Base-by-base conservation (phyloP, 2,888 invertebrate species). In the Lottia scabra region DNA sequence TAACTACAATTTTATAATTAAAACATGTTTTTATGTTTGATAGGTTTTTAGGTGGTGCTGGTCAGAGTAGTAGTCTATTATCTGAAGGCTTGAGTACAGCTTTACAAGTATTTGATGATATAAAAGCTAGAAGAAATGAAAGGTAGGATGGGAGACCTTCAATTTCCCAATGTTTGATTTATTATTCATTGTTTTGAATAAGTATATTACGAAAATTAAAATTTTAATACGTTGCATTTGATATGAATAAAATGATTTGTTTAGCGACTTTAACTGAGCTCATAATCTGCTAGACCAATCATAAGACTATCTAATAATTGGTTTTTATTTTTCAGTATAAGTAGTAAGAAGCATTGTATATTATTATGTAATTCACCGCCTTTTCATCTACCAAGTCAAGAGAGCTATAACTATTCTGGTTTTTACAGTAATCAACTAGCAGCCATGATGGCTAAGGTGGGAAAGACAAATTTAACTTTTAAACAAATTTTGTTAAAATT, bases 351-450 rank as follows among this genome's bases (percentile, higher is more conserved):
- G 81, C 95, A 96, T 87, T 94, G 95, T 79, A 92, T 96, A 72
- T 90, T 98, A 13, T 92, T 98, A 46, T 97, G 97, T 88, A 96
- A 96, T 87, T 97, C 97, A 5, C 94, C 96, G 0, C 97, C 97
- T 0, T 97, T 97, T 89, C 93, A 94, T n/a, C 92, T 96, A 79
- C 94, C 95, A 30, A 95, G 95, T 85, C 92, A 92, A 83, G 95
- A 95, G 87, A 93, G 93, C 67, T 92, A 92, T 83, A 91, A 92
- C 38, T 95, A 93, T 88, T 91, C 92, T 30, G 95, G 94, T 0
- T 93, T 93, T 84, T 94, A 94, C 2, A 93, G 95, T n/a, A 97
- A 98, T 80, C 95, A 96, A 84, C 91, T 97, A 62, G 96, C 96
- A 0, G 91, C 92, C 0, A 88, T 94, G 79, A 93, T 96, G 80